Percentiles rank a stretch among this genome's conserved stretches.
phyloP scores from a whole-genome alignment of 2,888 invertebrate genomes.

The Tolmerus cingulatus region DNA sequence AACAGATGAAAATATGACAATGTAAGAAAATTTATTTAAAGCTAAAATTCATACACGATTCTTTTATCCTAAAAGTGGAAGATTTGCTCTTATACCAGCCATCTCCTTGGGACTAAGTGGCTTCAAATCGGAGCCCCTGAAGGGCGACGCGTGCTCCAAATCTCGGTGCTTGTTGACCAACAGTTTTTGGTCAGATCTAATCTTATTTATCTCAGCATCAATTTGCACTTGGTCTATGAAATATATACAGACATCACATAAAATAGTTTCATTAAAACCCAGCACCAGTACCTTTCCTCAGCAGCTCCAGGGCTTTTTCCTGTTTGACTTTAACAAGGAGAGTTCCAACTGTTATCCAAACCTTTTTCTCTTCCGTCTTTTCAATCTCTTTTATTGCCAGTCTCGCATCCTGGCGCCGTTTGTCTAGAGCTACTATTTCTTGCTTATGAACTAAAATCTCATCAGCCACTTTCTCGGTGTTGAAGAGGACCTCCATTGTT shows the following conservation, averaged over 20 bases:
- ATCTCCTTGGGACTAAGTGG: slow-evolving; percentile 59
- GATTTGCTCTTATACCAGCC: slow-evolving; percentile 56
- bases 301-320: slow-evolving; percentile 56
- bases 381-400: slow-evolving; percentile 58
- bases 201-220: slow-evolving; percentile 58
- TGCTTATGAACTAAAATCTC: slow-evolving; percentile 60
- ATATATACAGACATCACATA: background rate
- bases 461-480: slow-evolving; percentile 60
- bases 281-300: slow-evolving; percentile 57
- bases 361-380: slow-evolving; percentile 57
- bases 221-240: slow-evolving; percentile 59
- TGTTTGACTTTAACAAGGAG: slow-evolving; percentile 58
- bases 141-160: slow-evolving; percentile 58
- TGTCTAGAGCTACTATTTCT: slow-evolving; percentile 59
- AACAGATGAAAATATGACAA: background rate
- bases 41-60: background rate
- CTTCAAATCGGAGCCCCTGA: slow-evolving; percentile 59
- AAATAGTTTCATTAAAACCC: background rate
- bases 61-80: slow-evolving; percentile 51
- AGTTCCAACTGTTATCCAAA: slow-evolving; percentile 62
- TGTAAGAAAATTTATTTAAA: background rate
- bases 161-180: slow-evolving; percentile 61
- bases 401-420: slow-evolving; percentile 58
- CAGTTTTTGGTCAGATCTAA: slow-evolving; percentile 60
- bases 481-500: slow-evolving; percentile 57